phyloP scores from a whole-genome alignment of 2,888 invertebrate genomes.

The Cosmorhoe ocellata region DNA sequence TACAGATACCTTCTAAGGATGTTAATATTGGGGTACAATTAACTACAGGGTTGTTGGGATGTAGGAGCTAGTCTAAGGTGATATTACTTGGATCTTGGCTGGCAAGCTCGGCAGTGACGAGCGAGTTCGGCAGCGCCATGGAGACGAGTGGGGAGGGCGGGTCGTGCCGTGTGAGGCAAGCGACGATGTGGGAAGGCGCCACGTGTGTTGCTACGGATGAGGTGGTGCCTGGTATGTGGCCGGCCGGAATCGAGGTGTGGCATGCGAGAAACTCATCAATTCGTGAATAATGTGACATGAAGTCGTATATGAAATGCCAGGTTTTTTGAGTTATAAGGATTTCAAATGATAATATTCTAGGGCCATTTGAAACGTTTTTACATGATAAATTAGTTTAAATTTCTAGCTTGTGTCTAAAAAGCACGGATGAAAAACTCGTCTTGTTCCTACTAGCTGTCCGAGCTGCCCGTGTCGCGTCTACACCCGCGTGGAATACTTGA shows the following conservation, averaged over 20 bases:
- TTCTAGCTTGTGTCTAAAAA: no score
- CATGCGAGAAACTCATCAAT: slow-evolving; percentile 17
- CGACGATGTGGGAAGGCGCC: slow-evolving; percentile 7
- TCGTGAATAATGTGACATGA: slow-evolving; percentile 13
- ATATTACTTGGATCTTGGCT: slow-evolving; percentile 19
- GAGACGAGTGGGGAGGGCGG: slow-evolving; percentile 13
- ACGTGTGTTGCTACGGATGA: slow-evolving; percentile 15
- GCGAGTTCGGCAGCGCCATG: slow-evolving; percentile 32
- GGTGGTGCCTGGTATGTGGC: not conserved
- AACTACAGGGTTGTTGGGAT: no score
- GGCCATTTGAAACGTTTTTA: no score
- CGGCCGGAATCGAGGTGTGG: slow-evolving; percentile 11
- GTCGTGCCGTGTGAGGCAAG: not conserved
- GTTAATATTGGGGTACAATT: no score
- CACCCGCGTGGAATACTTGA: no score
- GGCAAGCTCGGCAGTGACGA: slow-evolving; percentile 19
- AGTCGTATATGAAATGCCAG: slow-evolving; percentile 1
- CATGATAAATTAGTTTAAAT: no score
- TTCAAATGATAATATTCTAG: no score
- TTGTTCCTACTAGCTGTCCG: no score
- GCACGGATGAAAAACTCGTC: no score
- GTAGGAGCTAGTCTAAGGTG: not conserved
- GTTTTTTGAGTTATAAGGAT: not conserved
- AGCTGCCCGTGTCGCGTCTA: no score
- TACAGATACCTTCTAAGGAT: no score